Base-by-base conservation (phyloP, 2,797 vertebrate genomes). In the Netta rufina region DNA sequence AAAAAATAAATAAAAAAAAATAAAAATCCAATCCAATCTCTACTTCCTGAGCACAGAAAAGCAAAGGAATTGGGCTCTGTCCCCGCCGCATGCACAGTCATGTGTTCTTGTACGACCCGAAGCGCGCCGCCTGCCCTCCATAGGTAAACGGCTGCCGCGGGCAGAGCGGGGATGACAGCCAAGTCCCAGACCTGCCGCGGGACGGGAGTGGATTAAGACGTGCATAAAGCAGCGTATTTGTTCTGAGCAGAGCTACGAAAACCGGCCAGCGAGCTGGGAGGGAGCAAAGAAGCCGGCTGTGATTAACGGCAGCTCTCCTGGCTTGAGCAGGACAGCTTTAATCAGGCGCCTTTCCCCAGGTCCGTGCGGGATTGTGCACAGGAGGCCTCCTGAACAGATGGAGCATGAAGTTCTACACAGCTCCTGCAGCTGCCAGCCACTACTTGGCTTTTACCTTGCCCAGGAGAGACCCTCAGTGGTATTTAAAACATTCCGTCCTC, bases 371-470 rank as follows among this genome's bases (percentile, higher is more conserved):
- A 79, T 82, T 76, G 51, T 36, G 76, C 85, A 89, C 72, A 87
- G 81, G 65, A 91, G 92, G 72, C 89, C 87, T 89, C 90, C 81
- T 95, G 84, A 84, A 75, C 69, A 89, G 72, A 57, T 49, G 3
- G 51, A 95, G 66, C 65, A 38, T 78, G 56, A 83, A 72, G 82
- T 76, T 93, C 53, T 84, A 66, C 36, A 61, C 79, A 93, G 72
- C 58, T 94, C 61, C 62, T 75, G 84, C 93, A 91, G 83, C 89
- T 96, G 82, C 82, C 11, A 27, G 58, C 57, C 32, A 30, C 41
- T 38, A 45, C 62, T 78, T 93, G n/a, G 69, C 56, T 56, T 97
- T 93, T 81, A 81, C 66, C 65, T 89, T 57, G 54, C 91, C 84
- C 91, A 72, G 54, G 72, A 86, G 79, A 93, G 49, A 83, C 24